A percentile compares a stretch with the other conserved stretches of the same genome.
These are phyloP conservation scores for Aphidoletes aphidimyza DNA, from an alignment of 2,888 invertebrate genomes.

Conservation along the genomic window DNA sequence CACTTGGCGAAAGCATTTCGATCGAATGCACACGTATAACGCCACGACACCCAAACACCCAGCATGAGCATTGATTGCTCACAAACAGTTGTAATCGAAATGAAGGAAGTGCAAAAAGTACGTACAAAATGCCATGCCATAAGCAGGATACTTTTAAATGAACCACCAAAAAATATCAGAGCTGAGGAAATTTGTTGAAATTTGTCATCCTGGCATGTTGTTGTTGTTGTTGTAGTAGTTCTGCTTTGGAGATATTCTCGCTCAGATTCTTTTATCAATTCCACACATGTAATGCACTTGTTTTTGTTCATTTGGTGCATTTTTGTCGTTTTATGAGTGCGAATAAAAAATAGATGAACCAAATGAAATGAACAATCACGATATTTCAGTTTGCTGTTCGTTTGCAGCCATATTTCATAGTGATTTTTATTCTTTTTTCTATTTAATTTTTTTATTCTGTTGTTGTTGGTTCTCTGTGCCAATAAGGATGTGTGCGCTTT, in stretches of 20 bases:
- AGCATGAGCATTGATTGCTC: neutral
- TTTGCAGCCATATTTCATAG: neutral
- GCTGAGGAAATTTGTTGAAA: neutral
- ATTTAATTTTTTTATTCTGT: too few species aligned
- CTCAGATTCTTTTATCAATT: neutral
- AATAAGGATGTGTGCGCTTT: neutral
- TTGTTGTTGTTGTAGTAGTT: too few species aligned
- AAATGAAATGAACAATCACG: neutral
- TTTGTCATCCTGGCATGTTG: neutral
- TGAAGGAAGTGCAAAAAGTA: conserved; percentile 14
- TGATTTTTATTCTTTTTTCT: neutral
- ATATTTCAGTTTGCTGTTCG: neutral
- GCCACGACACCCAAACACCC: neutral
- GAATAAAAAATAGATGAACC: too few species aligned
- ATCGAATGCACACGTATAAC: conserved; percentile 5
- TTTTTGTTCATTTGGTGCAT: neutral
- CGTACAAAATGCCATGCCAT: neutral
- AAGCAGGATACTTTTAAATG: neutral
- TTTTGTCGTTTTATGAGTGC: too few species aligned
- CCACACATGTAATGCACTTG: neutral
- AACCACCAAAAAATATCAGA: neutral
- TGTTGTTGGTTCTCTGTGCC: too few species aligned
- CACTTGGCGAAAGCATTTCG: neutral
- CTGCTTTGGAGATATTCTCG: neutral
- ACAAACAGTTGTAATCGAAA: neutral